Evolutionary conservation across 64 coral and sea anemone species (phyloP).

Genomic region (Astreopora myriophthalma): DNA sequence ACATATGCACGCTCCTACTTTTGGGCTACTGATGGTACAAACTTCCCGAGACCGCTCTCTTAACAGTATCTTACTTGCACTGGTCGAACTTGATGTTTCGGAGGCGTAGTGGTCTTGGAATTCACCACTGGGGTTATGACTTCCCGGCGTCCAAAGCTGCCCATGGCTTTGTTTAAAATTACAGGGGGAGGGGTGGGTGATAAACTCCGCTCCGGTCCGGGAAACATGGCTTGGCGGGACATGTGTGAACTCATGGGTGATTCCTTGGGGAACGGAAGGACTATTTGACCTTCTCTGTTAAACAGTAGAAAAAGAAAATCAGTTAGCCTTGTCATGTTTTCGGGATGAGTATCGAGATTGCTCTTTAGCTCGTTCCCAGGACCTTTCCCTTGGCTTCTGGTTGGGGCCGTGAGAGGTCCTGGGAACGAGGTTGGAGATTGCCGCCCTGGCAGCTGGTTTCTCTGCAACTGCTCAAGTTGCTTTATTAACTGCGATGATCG

Average conservation of each 20-base stretch:
- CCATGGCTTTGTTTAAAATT: slow-evolving; percentile 94
- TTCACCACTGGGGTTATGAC: slow-evolving; percentile 76
- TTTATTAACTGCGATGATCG: no score
- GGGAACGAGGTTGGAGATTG: no score
- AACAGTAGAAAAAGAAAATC: slow-evolving; percentile 2
- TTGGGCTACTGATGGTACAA: no score
- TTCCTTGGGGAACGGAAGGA: slow-evolving; percentile 88
- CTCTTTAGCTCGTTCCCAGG: no score
- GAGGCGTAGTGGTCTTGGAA: slow-evolving; percentile 30
- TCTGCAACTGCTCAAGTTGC: no score
- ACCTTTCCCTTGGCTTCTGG: no score
- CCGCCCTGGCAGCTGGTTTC: no score
- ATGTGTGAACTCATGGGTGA: slow-evolving; percentile 85
- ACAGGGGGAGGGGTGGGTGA: slow-evolving; percentile 51
- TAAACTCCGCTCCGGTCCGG: slow-evolving; percentile 45
- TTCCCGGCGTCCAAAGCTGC: slow-evolving; percentile 95
- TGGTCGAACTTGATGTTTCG: slow-evolving; percentile 40
- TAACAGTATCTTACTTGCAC: slow-evolving; percentile 31
- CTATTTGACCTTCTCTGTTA: slow-evolving; percentile 75
- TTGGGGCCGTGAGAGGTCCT: no score
- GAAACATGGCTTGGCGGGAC: slow-evolving; percentile 97
- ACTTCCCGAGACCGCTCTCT: no score
- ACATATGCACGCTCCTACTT: no score
- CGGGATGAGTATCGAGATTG: no score
- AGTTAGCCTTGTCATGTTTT: background rate